A percentile compares a stretch with the other conserved stretches of the same genome.
Conservation (phyloP, 2,888 invertebrate genomes). For the Limnephilus lunatus region DNA sequence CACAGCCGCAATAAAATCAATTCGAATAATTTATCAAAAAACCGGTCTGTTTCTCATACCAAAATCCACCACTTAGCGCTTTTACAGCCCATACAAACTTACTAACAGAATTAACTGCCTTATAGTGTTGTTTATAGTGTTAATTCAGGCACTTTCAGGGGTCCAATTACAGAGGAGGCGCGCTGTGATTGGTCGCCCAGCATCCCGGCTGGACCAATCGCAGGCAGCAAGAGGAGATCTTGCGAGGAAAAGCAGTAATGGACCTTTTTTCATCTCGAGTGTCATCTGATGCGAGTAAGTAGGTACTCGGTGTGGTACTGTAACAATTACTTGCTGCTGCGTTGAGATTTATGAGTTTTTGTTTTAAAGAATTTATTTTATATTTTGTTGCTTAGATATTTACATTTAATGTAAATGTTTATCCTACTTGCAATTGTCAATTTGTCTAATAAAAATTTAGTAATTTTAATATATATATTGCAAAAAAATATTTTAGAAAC, state of each 20-base stretch:
- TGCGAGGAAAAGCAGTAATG: neutral
- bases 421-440: no score
- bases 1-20: neutral
- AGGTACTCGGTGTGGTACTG: neutral
- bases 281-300: neutral
- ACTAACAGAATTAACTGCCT: neutral
- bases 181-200: slow-evolving; percentile 47
- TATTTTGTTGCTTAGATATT: neutral
- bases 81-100: neutral
- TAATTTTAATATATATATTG: no score
- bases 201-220: slow-evolving; percentile 50
- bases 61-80: neutral
- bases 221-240: neutral
- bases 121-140: slow-evolving; percentile 14
- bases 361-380: neutral
- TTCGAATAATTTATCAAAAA: neutral
- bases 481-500: no score
- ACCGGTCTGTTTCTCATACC: neutral
- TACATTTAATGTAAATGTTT: no score
- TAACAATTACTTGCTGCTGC: neutral
- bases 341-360: neutral
- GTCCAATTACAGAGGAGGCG: slow-evolving; percentile 25
- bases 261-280: neutral
- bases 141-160: slow-evolving; percentile 31
- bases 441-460: no score